phyloP scores from a whole-genome alignment of 2,888 invertebrate genomes.

The Campaea margaritaria region DNA sequence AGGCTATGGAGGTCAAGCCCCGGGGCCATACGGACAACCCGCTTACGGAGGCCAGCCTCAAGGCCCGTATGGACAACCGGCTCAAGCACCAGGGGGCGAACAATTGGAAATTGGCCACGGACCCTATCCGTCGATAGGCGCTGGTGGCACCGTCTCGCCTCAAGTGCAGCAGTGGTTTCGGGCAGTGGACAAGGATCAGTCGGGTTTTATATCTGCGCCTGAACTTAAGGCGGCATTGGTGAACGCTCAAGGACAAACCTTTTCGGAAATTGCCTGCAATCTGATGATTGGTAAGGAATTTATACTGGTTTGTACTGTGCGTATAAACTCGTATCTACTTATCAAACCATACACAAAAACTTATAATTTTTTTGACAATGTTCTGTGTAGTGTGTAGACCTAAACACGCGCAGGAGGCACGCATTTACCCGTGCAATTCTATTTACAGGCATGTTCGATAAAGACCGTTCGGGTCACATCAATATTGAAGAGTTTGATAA shows the following conservation, averaged over 20 bases:
- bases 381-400: too few relatives aligned
- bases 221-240: slow-evolving; percentile 93
- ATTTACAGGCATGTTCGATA: slow-evolving; percentile 93
- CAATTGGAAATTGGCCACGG: slow-evolving; percentile 79
- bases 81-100: slow-evolving; percentile 50
- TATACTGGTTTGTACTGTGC: too few relatives aligned
- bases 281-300: slow-evolving; percentile 94
- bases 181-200: slow-evolving; percentile 92
- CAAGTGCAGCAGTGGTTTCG: slow-evolving; percentile 94
- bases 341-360: too few relatives aligned
- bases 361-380: too few relatives aligned
- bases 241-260: slow-evolving; percentile 93
- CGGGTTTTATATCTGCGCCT: slow-evolving; percentile 91
- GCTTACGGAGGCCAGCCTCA: slow-evolving; percentile 29
- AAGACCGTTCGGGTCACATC: slow-evolving; percentile 93
- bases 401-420: too few relatives aligned
- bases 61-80: slow-evolving; percentile 30
- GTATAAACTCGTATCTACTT: too few relatives aligned
- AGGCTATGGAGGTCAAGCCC: slow-evolving; percentile 16
- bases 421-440: slow-evolving; percentile 15
- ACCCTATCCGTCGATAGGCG: slow-evolving; percentile 78
- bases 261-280: slow-evolving; percentile 92
- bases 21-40: slow-evolving; percentile 33
- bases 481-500: slow-evolving; percentile 94
- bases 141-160: slow-evolving; percentile 86